Evolutionary conservation across 2,888 invertebrate genomes (phyloP).

Genomic region (Pristionchus mayeri): DNA sequence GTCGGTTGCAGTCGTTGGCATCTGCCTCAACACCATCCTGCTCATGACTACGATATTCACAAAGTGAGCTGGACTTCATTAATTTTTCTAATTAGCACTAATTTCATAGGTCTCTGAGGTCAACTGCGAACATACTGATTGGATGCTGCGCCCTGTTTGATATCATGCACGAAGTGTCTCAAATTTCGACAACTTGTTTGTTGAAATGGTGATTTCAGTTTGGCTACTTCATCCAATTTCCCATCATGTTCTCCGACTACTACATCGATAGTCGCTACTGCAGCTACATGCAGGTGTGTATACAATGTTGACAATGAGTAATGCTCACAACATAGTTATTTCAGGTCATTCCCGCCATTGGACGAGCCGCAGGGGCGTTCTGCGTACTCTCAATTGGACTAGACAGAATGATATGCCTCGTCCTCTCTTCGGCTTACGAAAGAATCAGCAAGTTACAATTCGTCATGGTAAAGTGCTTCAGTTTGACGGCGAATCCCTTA

Average conservation of each 20-base stretch:
- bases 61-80: no score
- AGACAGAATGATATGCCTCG: neutral
- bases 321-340: neutral
- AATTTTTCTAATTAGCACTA: no score
- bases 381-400: neutral
- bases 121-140: constrained; percentile 5
- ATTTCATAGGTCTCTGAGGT: neutral
- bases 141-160: neutral
- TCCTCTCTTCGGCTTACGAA: neutral
- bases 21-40: neutral
- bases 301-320: neutral
- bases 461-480: no score
- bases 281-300: neutral
- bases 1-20: neutral
- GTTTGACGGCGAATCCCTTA: neutral
- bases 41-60: neutral
- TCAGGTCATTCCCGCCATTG: neutral
- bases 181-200: neutral
- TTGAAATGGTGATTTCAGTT: neutral
- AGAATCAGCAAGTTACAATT: no score
- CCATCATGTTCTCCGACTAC: constrained; percentile 18
- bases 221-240: constrained; percentile 12
- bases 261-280: constrained; percentile 32
- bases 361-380: neutral
- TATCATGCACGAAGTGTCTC: neutral